phyloP scores from a whole-genome alignment of 2,797 vertebrate species.

The Apodemus agrarius region DNA sequence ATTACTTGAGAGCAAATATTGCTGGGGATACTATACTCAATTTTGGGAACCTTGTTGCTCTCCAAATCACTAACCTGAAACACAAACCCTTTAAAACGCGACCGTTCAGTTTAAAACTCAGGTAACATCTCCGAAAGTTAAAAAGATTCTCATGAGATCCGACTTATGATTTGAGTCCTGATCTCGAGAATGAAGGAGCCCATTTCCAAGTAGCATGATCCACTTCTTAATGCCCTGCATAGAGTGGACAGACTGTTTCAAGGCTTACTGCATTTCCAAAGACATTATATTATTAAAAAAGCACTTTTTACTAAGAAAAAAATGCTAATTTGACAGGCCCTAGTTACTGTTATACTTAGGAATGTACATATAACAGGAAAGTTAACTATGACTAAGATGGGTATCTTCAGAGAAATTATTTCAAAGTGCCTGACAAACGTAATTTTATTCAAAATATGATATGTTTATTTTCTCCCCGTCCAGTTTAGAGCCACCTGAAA shows the following conservation, averaged over 20 bases:
- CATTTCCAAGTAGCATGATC: not conserved
- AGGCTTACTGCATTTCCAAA: conserved; percentile 2
- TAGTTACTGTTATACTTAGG: conserved; percentile 7
- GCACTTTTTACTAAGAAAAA: not conserved
- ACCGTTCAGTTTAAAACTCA: not conserved
- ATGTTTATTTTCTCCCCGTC: not conserved
- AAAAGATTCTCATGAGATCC: not conserved
- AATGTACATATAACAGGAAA: conserved; percentile 12
- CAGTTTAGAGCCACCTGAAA: conserved; percentile 13
- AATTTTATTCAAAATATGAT: conserved; percentile 37
- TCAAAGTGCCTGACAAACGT: conserved; percentile 58
- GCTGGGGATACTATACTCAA: not conserved
- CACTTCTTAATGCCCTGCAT: not conserved
- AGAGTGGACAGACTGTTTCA: conserved; percentile 23
- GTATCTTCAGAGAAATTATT: not conserved
- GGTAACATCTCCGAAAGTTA: not conserved
- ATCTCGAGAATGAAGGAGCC: not conserved
- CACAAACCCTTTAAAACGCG: not conserved
- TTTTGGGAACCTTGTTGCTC: not conserved
- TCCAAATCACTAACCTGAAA: not conserved
- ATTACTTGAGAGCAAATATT: accelerated
- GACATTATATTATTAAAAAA: not conserved
- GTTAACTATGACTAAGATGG: not conserved
- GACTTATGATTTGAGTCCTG: not conserved
- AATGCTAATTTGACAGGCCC: conserved; percentile 19